Conservation (phyloP, 92 coral and sea anemone genomes). For the Umimayanthus kanabou region DNA sequence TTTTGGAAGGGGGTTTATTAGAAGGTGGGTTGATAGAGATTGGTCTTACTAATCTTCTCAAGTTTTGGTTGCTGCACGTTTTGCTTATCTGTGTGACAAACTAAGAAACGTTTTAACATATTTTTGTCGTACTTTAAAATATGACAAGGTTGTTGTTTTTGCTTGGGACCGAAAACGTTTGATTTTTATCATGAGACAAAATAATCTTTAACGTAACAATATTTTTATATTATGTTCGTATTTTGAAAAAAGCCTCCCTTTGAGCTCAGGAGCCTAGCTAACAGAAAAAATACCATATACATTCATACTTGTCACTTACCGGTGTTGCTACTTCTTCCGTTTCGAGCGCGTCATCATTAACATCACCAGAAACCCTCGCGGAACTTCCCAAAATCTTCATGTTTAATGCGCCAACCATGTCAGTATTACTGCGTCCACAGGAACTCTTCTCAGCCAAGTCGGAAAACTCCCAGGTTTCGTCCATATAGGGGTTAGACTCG, state of each 20-base stretch:
- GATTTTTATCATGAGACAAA: no score
- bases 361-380: constrained; percentile 21
- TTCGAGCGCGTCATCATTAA: constrained; percentile 11
- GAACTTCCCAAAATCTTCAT: constrained; percentile 25
- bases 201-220: no score
- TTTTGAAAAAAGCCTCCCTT: background rate
- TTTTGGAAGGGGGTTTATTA: no score
- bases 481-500: constrained; percentile 6
- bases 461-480: constrained; percentile 10
- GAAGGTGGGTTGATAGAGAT: no score
- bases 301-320: constrained; percentile 9
- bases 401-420: background rate
- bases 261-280: background rate
- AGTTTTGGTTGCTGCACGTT: no score
- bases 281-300: background rate
- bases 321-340: background rate
- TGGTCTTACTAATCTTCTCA: no score
- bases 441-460: background rate
- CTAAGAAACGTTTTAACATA: no score
- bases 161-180: no score
- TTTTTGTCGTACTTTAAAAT: no score
- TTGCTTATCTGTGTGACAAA: no score
- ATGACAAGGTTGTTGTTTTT: no score
- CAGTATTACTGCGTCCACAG: background rate
- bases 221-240: no score